phyloP scores from a whole-genome alignment of 2,797 vertebrate species.

The Chelon labrosus region DNA sequence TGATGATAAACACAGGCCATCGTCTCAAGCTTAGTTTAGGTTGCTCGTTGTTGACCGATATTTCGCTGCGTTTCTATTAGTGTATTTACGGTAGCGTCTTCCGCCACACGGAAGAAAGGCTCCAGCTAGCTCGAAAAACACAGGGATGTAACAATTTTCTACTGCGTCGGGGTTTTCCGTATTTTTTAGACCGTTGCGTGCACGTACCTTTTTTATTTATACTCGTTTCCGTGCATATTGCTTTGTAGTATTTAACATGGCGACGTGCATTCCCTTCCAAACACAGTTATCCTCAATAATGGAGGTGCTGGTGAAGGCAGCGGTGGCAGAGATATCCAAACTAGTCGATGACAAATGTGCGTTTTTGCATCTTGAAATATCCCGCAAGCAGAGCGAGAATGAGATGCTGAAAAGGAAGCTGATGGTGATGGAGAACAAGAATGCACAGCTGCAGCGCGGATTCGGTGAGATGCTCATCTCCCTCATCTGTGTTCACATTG shows the following conservation, averaged over 20 bases:
- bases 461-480: constrained; percentile 61
- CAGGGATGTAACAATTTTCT: constrained; percentile 54
- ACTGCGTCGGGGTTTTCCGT: constrained; percentile 29
- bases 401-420: constrained; percentile 78
- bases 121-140: constrained; percentile 51
- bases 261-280: constrained; percentile 81
- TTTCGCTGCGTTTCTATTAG: constrained; percentile 1
- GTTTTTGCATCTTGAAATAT: constrained; percentile 80
- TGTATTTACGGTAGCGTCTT: constrained; percentile 66
- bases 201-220: neutral
- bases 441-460: constrained; percentile 69
- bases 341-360: constrained; percentile 85
- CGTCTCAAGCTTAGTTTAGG: neutral
- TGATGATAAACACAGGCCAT: neutral
- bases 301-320: constrained; percentile 83
- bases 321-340: constrained; percentile 83
- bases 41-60: neutral
- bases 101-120: constrained; percentile 74
- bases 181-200: constrained; percentile 13
- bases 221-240: neutral
- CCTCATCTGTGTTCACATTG: neutral
- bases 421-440: constrained; percentile 70
- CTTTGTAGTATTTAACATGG: constrained; percentile 66
- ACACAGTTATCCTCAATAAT: constrained; percentile 83
- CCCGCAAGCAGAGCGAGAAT: constrained; percentile 80